A percentile compares a stretch with the other conserved stretches of the same genome.
These are phyloP conservation scores for Leptopilina boulardi DNA, from an alignment of 1,140 invertebrate genomes.

Conservation along the genomic window DNA sequence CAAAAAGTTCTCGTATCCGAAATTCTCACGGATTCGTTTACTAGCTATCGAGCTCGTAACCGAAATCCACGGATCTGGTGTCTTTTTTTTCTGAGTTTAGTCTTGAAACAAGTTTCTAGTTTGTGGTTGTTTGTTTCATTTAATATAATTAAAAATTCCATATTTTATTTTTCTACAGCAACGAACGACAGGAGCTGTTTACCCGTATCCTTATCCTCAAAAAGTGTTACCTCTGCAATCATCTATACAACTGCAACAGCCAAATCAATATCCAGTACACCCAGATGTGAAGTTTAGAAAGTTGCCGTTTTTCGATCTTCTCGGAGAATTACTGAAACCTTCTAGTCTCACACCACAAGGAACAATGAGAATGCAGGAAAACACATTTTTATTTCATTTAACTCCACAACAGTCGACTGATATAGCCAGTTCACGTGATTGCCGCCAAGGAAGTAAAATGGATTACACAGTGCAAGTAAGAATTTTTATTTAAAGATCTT, in stretches of 20 bases:
- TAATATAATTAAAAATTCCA: constrained; percentile 8
- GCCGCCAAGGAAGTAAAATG: constrained; percentile 82
- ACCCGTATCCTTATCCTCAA: constrained; percentile 65
- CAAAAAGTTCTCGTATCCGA: too few relatives aligned
- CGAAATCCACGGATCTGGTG: too few relatives aligned
- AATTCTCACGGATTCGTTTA: too few relatives aligned
- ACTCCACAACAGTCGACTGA: constrained; percentile 94
- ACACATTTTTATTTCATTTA: constrained; percentile 91
- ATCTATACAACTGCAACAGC: constrained; percentile 67
- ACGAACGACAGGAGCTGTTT: constrained; percentile 62
- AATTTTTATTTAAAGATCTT: too few relatives aligned
- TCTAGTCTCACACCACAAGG: constrained; percentile 88
- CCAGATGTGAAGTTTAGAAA: constrained; percentile 94
- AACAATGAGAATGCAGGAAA: constrained; percentile 87
- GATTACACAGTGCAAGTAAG: constrained; percentile 87
- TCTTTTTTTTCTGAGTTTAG: too few relatives aligned
- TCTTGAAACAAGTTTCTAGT: background rate
- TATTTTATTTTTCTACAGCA: constrained; percentile 56
- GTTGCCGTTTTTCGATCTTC: constrained; percentile 94
- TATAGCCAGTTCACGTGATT: constrained; percentile 88
- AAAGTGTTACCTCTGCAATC: constrained; percentile 65
- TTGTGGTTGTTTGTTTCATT: too few relatives aligned
- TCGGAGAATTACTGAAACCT: constrained; percentile 92
- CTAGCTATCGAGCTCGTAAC: too few relatives aligned
- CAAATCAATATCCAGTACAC: constrained; percentile 83